Evolutionary conservation across 2,888 invertebrate species (phyloP).

Genomic region (Torymus texanus): DNA sequence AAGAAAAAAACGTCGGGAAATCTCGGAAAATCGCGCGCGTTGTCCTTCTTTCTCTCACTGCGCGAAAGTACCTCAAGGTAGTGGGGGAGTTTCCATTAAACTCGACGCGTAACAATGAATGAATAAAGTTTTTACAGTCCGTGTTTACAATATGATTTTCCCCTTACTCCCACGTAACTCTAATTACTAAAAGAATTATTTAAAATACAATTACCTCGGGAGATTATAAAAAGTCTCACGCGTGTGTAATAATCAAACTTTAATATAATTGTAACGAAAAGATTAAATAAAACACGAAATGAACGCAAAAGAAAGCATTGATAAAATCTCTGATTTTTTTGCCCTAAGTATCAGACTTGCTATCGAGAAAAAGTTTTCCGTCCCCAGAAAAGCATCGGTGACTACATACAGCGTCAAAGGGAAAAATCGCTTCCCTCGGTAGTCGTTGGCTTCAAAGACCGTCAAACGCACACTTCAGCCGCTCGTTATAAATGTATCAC

Average conservation of each 20-base stretch:
- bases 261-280: no score
- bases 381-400: neutral
- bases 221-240: no score
- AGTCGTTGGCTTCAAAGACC: conserved; percentile 4
- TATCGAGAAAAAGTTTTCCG: neutral
- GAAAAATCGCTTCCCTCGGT: conserved; percentile 8
- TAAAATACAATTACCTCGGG: no score
- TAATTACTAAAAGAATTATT: no score
- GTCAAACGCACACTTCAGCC: conserved; percentile 23
- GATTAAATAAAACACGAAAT: no score
- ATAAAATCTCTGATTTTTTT: no score
- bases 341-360: no score
- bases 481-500: conserved; percentile 7
- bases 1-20: neutral
- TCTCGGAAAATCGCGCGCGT: conserved; percentile 1
- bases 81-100: conserved; percentile 2
- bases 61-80: neutral
- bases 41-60: neutral
- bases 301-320: no score
- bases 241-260: no score
- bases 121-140: neutral
- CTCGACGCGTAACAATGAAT: neutral
- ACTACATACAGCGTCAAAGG: conserved; percentile 12
- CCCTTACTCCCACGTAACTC: no score
- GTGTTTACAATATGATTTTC: no score